Conservation (phyloP, 2,888 invertebrate genomes). For the Deroplatys truncata region DNA sequence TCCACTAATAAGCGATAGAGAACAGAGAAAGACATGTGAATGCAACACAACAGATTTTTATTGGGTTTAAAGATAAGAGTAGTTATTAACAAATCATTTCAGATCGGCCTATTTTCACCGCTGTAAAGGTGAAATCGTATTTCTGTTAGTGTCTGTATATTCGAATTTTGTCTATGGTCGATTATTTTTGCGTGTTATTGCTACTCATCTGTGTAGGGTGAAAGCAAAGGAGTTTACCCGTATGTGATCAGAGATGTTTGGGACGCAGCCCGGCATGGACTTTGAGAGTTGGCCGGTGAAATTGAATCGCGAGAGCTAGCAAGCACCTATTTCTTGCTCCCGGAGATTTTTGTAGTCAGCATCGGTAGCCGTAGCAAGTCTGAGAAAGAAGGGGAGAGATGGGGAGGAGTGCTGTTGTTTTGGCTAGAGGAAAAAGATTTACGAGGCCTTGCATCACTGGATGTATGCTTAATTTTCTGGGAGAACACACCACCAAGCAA, state of each 20-base stretch:
- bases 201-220: no score
- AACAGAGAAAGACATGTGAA: no score
- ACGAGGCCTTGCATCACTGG: constrained; percentile 17
- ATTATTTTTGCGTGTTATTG: no score
- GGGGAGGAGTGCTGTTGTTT: constrained; percentile 21
- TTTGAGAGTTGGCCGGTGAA: background rate
- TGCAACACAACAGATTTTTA: no score
- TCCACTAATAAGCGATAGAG: no score
- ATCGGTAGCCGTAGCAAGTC: background rate
- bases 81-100: no score
- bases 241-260: background rate
- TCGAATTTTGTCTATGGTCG: no score
- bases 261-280: background rate
- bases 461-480: constrained; percentile 26
- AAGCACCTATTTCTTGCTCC: constrained; percentile 8
- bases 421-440: constrained; percentile 23
- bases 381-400: background rate
- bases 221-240: no score
- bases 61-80: no score
- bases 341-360: constrained; percentile 19
- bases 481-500: constrained; percentile 14
- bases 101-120: no score
- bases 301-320: constrained; percentile 3
- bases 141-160: no score
- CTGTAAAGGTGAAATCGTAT: no score